Evolutionary conservation across 2,113 vertebrate genomes (phyloP), one percentile per base, ranked within the genome.

Genomic region (Malurus elegans): DNA sequence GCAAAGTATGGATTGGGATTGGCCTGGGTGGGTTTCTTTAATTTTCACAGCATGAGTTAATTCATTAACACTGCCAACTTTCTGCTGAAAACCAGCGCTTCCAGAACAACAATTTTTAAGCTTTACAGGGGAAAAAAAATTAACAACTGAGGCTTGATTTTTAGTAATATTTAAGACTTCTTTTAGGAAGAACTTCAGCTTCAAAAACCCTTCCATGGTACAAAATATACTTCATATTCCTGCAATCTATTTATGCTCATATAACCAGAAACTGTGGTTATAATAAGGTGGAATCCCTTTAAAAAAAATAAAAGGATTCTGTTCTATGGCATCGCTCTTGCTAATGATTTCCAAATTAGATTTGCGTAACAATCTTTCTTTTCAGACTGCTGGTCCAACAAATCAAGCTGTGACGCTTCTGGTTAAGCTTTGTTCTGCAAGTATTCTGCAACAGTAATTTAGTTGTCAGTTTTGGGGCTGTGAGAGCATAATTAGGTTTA

Each of bases 41-140:
- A 38, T 95, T 86, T 93, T 86, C 76, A 87, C 36, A 50, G 36
- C 50, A 40, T 79, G 57, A 91, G 38, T 87, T 93, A 81, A 90
- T 53, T 90, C 54, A 42, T 36, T 26, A 92, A 78, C 32, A 28
- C 42, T 92, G 92, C 79, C 96, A 97, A 60, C 62, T 91, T 95
- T 87, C 82, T 72, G 74, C 82, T 83, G 70, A 73, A 96, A 97
- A 85, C 72, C 92, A 89, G 92, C 56, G 34, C 66, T 97, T 66
- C 79, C 83, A 84, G 44, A 89, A 51, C 44, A 90, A 62, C 15
- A 66, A 40, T 66, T 64, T 18, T 86, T 28, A 45, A 86, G 57
- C 40, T 88, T 79, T 56, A 31, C 12, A 34, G 51, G 5, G 5
- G 57, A 16, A 51, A 88, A 70, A 14, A 82, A 74, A 64, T 89